Base-by-base conservation (phyloP, 2,888 invertebrate genomes). In the Copidosoma aretas region DNA sequence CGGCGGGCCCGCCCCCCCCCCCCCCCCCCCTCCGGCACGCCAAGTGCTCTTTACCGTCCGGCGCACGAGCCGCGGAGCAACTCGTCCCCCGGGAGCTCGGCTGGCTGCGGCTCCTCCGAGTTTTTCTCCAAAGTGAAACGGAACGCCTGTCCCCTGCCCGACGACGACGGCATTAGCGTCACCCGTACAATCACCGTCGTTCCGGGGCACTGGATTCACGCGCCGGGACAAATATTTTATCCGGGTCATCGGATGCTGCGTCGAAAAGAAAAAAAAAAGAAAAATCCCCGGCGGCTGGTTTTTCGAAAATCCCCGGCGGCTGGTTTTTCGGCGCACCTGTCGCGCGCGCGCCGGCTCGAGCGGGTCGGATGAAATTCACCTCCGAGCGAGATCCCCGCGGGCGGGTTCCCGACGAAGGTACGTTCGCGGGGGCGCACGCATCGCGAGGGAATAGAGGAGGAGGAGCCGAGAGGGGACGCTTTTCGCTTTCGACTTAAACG, bases 401-500 rank as follows among this genome's bases (percentile, higher is more conserved):
- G 17, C 15, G 15, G 12, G 43, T 46, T 17, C 3, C 43, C 43
- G 4, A 14, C 43, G 12, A 12, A 46, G 12, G 43, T 46, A 17
- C 12, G 12, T 46, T 2, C 14, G 12, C 12, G 43, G 17, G 15
- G 57, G 15, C n/a, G 14, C 24, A 21, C 1, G 15, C 25, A 15
- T 21, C 14, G 19, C 8, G 41, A 14, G 32, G 24, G 25, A 14
- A 54, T n/a, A n/a, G n/a, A 54, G 43, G 17, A 17, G 24, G n/a
- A 54, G 54, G 32, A 54, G 5, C 25, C 12, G 22, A 22, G 17
- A 24, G 54, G 53, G 53, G 22, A 53, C 51, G 8, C 60, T 65
- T 53, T 61, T 58, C 68, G 61, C 56, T 56, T 69, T 65, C 43
- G 53, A 49, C 64, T 69, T 65, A 69, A 64, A 61, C 60, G 64